A percentile compares a stretch with the other conserved stretches of the same genome.
Evolutionary conservation across 2,113 vertebrate species (phyloP).

Genomic region (Embiotoca jacksoni): DNA sequence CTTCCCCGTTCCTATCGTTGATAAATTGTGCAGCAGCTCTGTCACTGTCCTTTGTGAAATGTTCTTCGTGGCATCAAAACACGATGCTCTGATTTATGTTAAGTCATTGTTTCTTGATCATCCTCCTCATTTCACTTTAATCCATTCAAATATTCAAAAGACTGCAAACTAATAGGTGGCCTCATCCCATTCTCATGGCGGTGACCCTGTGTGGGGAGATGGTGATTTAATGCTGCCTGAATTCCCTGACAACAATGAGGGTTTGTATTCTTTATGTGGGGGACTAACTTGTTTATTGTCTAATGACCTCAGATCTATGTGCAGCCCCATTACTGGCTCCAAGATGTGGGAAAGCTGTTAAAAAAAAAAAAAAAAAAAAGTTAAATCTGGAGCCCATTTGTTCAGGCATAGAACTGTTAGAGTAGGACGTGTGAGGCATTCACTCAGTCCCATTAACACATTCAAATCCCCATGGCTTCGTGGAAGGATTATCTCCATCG

Average conservation of each 20-base stretch:
- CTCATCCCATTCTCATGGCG: conserved; percentile 5
- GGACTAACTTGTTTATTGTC: conserved; percentile 16
- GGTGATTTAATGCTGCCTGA: conserved; percentile 31
- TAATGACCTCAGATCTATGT: conserved; percentile 46
- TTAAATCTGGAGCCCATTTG: conserved; percentile 50
- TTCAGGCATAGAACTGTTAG: conserved; percentile 12
- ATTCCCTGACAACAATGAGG: conserved; percentile 54
- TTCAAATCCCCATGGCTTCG: conserved; percentile 35
- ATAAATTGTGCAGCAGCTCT: not conserved
- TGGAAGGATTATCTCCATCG: conserved; percentile 36
- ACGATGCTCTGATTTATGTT: not conserved
- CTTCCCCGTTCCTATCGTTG: not conserved
- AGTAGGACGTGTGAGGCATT: conserved; percentile 38
- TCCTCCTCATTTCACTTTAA: conserved; percentile 18
- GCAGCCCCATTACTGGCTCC: conserved; percentile 4
- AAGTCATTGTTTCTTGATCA: not conserved
- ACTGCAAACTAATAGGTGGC: conserved; percentile 9
- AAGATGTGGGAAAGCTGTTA: conserved; percentile 50
- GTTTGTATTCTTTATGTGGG: conserved; percentile 43
- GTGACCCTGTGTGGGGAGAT: conserved; percentile 10
- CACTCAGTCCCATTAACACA: conserved; percentile 54
- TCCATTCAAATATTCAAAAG: conserved; percentile 1
- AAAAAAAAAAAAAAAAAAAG: conserved; percentile 17
- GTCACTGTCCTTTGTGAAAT: not conserved
- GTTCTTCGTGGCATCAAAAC: not conserved